These are phyloP conservation scores for Manis pentadactyla DNA, from an alignment of 2,797 vertebrate genomes.

Conservation along the genomic window DNA sequence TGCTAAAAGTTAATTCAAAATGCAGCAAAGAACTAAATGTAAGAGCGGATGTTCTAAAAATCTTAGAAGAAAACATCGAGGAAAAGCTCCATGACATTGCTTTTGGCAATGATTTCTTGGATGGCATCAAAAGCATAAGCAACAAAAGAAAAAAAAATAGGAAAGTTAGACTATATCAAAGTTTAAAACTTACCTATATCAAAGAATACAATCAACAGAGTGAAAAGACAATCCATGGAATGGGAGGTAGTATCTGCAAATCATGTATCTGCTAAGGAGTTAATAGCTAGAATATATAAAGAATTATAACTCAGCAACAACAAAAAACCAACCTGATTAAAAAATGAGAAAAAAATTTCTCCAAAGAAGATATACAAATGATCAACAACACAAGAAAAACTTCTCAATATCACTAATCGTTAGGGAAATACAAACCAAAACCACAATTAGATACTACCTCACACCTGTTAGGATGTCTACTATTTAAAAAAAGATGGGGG, in stretches of 20 bases:
- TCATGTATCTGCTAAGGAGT: neutral
- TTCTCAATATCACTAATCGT: neutral
- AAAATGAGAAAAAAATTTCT: neutral
- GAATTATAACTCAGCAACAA: neutral
- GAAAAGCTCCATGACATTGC: neutral
- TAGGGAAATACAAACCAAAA: constrained; percentile 38
- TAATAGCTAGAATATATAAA: constrained; percentile 1
- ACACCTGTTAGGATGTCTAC: neutral
- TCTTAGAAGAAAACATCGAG: neutral
- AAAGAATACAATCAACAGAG: neutral
- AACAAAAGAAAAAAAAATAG: neutral
- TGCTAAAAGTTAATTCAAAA: constrained; percentile 6
- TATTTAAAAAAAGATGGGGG: neutral
- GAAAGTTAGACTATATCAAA: neutral
- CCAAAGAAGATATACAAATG: neutral
- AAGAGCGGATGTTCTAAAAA: neutral
- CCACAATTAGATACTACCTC: neutral
- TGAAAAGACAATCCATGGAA: neutral
- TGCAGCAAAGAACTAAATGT: neutral
- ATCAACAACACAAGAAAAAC: neutral
- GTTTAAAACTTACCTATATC: neutral
- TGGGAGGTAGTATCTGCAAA: constrained; percentile 1
- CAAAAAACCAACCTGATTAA: neutral
- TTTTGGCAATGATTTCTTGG: neutral
- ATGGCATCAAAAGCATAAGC: neutral